Evolutionary conservation across 1,140 invertebrate species (phyloP).

Genomic region (Drosophila bocqueti): DNA sequence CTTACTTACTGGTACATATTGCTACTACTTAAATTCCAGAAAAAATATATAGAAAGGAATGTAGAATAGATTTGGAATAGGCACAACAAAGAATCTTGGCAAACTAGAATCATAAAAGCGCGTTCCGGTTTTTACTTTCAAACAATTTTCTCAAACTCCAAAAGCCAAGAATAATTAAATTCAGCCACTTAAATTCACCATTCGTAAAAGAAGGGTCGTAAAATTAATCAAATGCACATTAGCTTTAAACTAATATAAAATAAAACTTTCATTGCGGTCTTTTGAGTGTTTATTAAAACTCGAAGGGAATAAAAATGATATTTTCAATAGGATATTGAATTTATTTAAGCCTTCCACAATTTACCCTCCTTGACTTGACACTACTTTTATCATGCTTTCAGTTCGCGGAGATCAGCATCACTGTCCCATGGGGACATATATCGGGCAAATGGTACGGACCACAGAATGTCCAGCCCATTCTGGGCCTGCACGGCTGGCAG

Average conservation of each 20-base stretch:
- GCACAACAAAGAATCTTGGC: not conserved
- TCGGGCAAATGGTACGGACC: constrained; percentile 90
- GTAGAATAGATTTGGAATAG: not conserved
- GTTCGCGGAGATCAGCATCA: constrained; percentile 90
- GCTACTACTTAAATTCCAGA: not conserved
- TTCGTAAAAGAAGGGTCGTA: not conserved
- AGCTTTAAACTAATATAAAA: not conserved
- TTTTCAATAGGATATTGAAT: not conserved
- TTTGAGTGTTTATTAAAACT: not conserved
- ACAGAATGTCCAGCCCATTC: constrained; percentile 87
- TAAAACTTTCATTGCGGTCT: too few relatives aligned
- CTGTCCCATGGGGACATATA: constrained; percentile 92
- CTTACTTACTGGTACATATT: not conserved
- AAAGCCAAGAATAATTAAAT: not conserved
- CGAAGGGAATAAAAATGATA: not conserved
- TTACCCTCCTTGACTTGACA: not conserved
- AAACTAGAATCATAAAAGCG: not conserved
- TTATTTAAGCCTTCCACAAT: not conserved
- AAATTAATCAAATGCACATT: not conserved
- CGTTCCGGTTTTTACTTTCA: not conserved
- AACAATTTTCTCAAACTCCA: not conserved
- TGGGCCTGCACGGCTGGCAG: constrained; percentile 91
- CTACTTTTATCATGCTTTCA: constrained; percentile 11
- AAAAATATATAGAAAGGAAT: not conserved
- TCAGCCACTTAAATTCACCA: not conserved